Evolutionary conservation across 2,888 invertebrate genomes (phyloP), one percentile per base, ranked within the genome.

Genomic region (Adineta ricciae): DNA sequence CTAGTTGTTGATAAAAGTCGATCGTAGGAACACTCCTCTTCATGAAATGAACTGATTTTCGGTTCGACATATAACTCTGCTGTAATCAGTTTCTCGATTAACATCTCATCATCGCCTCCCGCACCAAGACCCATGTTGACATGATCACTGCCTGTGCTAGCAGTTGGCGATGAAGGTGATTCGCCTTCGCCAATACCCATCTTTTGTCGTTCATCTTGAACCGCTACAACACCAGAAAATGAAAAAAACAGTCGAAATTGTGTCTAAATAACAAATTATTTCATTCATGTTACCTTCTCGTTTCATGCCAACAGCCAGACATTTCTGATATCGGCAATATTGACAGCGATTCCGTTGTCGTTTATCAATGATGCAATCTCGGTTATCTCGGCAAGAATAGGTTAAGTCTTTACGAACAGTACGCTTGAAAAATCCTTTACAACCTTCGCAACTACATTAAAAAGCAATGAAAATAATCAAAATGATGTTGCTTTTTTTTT

Each of bases 391-490:
- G 90, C 97, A 98, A 0, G 96, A 96, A 90, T 98, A 98, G 41
- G 96, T 94, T 86, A 98, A 92, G 91, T 98, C 97, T 91, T 98
- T 98, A 87, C 97, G 93, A 4, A 98, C 97, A 5, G 97, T 98
- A 87, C 97, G 93, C 91, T 98, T 98, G 92, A 98, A 98, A 92
- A 98, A 98, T 24, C 97, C 97, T 91, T 98, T 98, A 92, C 97
- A 98, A 16, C 97, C 97, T 92, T 98, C 97, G 91, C 97, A 98
- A 86, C 90, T 90, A 87, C n/a, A n/a, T n/a, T n/a, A n/a, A n/a
- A n/a, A n/a, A n/a, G n/a, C n/a, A 88, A 87, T 11, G 85, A 36
- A 85, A 83, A 87, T 78, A 82, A 86, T 32, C 84, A 78, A 87
- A 83, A 73, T 52, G 19, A 49, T 8, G 4, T 36, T 78, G 24